Evolutionary conservation across 2,888 invertebrate genomes (phyloP).

Genomic region (Drosophila pseudotalamancana): DNA sequence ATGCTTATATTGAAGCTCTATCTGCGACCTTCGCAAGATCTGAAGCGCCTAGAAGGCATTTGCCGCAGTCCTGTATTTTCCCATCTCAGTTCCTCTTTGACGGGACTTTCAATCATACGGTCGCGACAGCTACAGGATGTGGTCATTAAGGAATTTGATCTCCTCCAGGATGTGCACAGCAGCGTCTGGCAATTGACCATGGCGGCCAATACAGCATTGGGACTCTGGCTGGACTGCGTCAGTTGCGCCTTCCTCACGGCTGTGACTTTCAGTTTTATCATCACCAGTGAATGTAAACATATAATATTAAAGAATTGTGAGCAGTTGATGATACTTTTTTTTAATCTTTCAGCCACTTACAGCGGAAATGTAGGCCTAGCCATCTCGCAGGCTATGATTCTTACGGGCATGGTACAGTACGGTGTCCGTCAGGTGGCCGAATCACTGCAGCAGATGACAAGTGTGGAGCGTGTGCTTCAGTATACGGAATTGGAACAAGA

Average conservation of each 20-base stretch:
- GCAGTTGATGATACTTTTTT: background rate
- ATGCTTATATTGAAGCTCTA: conserved; percentile 88
- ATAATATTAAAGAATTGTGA: background rate
- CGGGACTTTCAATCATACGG: conserved; percentile 94
- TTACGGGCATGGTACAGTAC: conserved; percentile 89
- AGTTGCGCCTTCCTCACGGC: conserved; percentile 88
- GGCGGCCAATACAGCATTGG: conserved; percentile 87
- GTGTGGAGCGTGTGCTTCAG: conserved; percentile 89
- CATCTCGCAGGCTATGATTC: conserved; percentile 88
- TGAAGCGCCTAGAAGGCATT: conserved; percentile 90
- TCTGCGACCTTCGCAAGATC: conserved; percentile 89
- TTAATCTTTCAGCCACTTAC: conserved; percentile 82
- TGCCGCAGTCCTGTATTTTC: conserved; percentile 95
- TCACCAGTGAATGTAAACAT: conserved; percentile 86
- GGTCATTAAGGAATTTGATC: conserved; percentile 91
- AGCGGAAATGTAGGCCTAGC: conserved; percentile 90
- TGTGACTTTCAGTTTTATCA: conserved; percentile 88
- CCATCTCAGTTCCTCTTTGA: conserved; percentile 93
- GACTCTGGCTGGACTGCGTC: conserved; percentile 90
- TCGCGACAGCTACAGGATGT: conserved; percentile 90
- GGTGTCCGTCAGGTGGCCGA: conserved; percentile 89
- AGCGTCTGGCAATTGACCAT: conserved; percentile 83
- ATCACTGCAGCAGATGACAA: conserved; percentile 89
- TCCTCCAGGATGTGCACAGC: conserved; percentile 87
- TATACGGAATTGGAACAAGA: conserved; percentile 90